Conservation (phyloP, 2,888 invertebrate species). For the Hipparchia sbordonii region DNA sequence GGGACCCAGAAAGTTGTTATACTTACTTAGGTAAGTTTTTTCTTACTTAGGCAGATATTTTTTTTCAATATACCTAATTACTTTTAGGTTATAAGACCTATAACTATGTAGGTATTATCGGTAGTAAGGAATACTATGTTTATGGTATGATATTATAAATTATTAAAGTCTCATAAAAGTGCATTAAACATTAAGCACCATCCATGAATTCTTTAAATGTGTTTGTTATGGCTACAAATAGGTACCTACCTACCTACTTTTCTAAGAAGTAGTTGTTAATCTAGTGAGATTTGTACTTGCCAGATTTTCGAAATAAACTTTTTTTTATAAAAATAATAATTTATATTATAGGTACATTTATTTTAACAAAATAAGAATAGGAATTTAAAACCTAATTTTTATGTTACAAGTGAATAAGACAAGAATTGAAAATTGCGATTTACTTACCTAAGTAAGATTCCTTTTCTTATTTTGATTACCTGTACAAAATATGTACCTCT, state of each 20-base stretch:
- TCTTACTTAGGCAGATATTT: not conserved
- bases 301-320: conserved; percentile 47
- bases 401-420: too few relatives aligned
- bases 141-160: not conserved
- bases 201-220: not conserved
- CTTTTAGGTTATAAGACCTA: too few relatives aligned
- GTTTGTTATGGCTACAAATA: not conserved
- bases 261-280: conserved; percentile 11
- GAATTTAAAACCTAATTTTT: too few relatives aligned
- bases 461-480: too few relatives aligned
- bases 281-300: conserved; percentile 52
- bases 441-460: too few relatives aligned
- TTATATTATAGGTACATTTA: not conserved
- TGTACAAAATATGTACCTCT: too few relatives aligned
- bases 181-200: conserved; percentile 20
- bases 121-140: too few relatives aligned
- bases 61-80: not conserved
- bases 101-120: too few relatives aligned
- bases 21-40: not conserved
- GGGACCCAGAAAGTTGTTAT: too few relatives aligned
- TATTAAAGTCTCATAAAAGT: not conserved
- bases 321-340: conserved; percentile 3
- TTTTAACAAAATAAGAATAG: too few relatives aligned
- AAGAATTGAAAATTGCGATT: too few relatives aligned
- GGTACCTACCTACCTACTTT: not conserved